These are phyloP conservation scores for Psittacula derbiana DNA, from an alignment of 2,797 vertebrate genomes.

Conservation along the genomic window DNA sequence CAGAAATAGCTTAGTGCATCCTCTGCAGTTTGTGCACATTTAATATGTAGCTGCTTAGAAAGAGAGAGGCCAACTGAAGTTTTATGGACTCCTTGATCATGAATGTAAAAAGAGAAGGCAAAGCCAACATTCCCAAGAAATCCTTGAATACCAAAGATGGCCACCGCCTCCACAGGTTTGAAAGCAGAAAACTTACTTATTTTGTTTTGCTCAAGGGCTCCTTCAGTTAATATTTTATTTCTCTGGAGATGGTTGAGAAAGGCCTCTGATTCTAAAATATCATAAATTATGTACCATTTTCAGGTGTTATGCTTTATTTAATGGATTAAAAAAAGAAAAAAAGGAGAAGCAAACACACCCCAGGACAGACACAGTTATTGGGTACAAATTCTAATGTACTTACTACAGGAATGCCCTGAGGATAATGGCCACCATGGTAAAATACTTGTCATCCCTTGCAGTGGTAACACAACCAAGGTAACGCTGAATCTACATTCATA, in stretches of 20 bases:
- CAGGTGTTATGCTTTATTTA: background rate
- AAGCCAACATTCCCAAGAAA: background rate
- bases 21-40: background rate
- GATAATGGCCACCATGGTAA: background rate
- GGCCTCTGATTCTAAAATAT: background rate
- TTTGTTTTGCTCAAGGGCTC: background rate
- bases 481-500: background rate
- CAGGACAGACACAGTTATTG: background rate
- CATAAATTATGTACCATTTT: background rate
- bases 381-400: background rate
- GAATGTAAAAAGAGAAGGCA: background rate
- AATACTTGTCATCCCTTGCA: background rate
- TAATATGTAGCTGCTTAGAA: background rate
- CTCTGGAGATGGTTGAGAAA: background rate
- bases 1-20: background rate
- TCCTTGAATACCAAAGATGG: background rate
- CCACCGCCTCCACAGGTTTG: background rate
- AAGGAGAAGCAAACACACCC: background rate
- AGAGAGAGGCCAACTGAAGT: background rate
- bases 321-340: background rate
- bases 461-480: background rate
- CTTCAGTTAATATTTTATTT: slow-evolving; percentile 1
- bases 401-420: background rate
- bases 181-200: background rate
- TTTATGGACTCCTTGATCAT: background rate